Percentiles rank a stretch among this genome's conserved stretches.
These are phyloP conservation scores for Stomorhina lunata DNA, from an alignment of 2,888 invertebrate species.

Conservation along the genomic window DNA sequence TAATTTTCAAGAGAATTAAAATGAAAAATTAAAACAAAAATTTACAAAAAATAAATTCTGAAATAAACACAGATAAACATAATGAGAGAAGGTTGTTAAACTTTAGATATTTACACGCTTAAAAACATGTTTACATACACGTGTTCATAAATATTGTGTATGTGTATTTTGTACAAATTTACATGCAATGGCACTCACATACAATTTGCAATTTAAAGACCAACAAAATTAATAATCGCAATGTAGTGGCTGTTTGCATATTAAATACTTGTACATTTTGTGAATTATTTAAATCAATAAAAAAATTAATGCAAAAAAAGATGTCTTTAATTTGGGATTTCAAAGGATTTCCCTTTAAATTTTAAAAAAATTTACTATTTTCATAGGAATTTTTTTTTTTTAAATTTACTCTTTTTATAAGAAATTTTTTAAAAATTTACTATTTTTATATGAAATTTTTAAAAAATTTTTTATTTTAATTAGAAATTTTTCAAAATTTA, in stretches of 20 bases:
- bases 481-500: no score
- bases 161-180: neutral
- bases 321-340: neutral
- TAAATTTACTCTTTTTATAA: no score
- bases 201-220: neutral
- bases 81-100: slow-evolving; percentile 3
- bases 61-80: neutral
- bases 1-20: slow-evolving; percentile 29
- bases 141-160: neutral
- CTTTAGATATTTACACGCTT: neutral
- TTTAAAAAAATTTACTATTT: no score
- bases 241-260: neutral
- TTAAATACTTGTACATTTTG: neutral
- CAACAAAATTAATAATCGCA: neutral
- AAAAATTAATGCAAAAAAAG: neutral
- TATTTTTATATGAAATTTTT: no score
- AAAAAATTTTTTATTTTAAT: no score
- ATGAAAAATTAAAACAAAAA: neutral
- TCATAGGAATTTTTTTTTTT: no score
- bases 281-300: neutral
- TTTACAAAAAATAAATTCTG: neutral
- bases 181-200: neutral
- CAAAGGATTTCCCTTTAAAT: neutral
- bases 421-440: no score
- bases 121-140: neutral